Percentiles rank a stretch among this genome's conserved stretches.
phyloP scores from a whole-genome alignment of 2,797 vertebrate species.

The Limosa lapponica region DNA sequence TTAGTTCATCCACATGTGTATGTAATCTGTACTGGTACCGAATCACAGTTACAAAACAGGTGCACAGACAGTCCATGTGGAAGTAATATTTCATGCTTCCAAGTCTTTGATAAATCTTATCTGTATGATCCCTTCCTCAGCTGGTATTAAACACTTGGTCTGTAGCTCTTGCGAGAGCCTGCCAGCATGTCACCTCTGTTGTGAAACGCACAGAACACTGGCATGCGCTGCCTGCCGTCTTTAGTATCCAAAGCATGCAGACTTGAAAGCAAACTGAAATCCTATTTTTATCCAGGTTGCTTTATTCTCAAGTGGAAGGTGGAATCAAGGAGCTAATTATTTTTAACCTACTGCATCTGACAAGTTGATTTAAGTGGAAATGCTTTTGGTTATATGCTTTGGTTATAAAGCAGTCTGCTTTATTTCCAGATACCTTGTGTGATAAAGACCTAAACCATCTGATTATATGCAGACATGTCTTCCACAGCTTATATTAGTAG shows the following conservation, averaged over 20 bases:
- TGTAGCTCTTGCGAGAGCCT: not conserved
- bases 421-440: slow-evolving; percentile 60
- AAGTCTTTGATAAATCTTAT: not conserved
- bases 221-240: not conserved
- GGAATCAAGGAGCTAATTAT: slow-evolving; percentile 61
- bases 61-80: not conserved
- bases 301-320: slow-evolving; percentile 57
- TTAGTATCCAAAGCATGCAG: not conserved
- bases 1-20: not conserved
- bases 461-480: not conserved
- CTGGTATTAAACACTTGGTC: not conserved
- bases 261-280: slow-evolving; percentile 53
- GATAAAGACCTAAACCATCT: slow-evolving; percentile 27
- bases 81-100: not conserved
- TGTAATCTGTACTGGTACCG: not conserved
- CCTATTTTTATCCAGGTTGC: slow-evolving; percentile 53
- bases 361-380: slow-evolving; percentile 67
- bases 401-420: slow-evolving; percentile 66
- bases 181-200: not conserved
- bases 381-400: not conserved
- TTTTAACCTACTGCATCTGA: slow-evolving; percentile 64
- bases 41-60: not conserved
- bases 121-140: not conserved
- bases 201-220: not conserved
- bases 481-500: slow-evolving; percentile 6